Percentiles rank a stretch among this genome's conserved stretches.
Conservation (phyloP, 2,888 invertebrate species). For the Cheilosia variabilis region DNA sequence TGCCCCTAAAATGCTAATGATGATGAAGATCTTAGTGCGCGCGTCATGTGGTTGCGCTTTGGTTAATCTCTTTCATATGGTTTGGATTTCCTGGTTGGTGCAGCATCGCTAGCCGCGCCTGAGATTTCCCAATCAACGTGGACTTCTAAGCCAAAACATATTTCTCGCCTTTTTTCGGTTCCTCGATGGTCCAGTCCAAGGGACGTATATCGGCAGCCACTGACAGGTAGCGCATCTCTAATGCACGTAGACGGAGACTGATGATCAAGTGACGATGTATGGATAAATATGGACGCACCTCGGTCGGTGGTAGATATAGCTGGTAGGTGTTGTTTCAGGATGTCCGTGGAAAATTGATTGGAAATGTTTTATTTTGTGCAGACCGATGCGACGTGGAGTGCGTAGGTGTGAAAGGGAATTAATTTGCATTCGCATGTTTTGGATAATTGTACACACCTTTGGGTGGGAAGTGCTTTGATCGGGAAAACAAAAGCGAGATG, state of each 20-base stretch:
- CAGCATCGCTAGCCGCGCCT: constrained; percentile 40
- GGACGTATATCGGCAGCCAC: constrained; percentile 7
- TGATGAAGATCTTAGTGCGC: constrained; percentile 58
- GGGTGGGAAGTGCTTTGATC: neutral
- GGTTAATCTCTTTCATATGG: constrained; percentile 75
- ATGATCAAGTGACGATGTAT: constrained; percentile 67
- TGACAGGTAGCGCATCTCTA: constrained; percentile 70
- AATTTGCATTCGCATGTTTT: constrained; percentile 71
- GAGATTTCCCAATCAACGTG: constrained; percentile 65
- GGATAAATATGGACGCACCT: constrained; percentile 62
- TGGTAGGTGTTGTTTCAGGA: constrained; percentile 59
- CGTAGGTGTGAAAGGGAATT: constrained; percentile 70
- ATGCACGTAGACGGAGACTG: constrained; percentile 43
- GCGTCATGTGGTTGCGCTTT: constrained; percentile 74
- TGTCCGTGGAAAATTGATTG: constrained; percentile 73
- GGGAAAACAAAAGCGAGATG: constrained; percentile 25
- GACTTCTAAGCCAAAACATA: constrained; percentile 71
- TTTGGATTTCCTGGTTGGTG: constrained; percentile 75
- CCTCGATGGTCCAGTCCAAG: constrained; percentile 10
- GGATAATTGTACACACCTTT: constrained; percentile 75
- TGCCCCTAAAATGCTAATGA: constrained; percentile 40
- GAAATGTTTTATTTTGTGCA: constrained; percentile 45
- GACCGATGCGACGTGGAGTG: constrained; percentile 6
- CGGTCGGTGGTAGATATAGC: constrained; percentile 19
- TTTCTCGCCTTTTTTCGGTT: constrained; percentile 36